Evolutionary conservation across 2,113 vertebrate species (phyloP).

Genomic region (Sus scrofa): T2T-Sscrofa CM000818.6:75535501-75536000

Average conservation of each 20-base stretch:
- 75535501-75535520: too few relatives aligned
- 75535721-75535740: too few relatives aligned
- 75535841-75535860: background rate
- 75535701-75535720: too few relatives aligned
- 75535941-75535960: background rate
- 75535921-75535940: constrained; percentile 11
- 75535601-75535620: too few relatives aligned
- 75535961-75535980: background rate
- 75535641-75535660: too few relatives aligned
- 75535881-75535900: constrained; percentile 25
- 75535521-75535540: too few relatives aligned
- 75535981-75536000: background rate
- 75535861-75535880: background rate
- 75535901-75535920: constrained; percentile 30
- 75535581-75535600: too few relatives aligned
- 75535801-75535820: background rate
- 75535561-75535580: too few relatives aligned
- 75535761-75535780: background rate
- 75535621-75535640: too few relatives aligned
- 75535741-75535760: background rate
- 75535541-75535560: too few relatives aligned
- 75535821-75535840: background rate
- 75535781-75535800: background rate
- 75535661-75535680: too few relatives aligned
- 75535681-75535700: too few relatives aligned